These are phyloP conservation scores for Caenorhabditis sulstoni DNA, from an alignment of 2,888 invertebrate species.

Conservation along the genomic window DNA sequence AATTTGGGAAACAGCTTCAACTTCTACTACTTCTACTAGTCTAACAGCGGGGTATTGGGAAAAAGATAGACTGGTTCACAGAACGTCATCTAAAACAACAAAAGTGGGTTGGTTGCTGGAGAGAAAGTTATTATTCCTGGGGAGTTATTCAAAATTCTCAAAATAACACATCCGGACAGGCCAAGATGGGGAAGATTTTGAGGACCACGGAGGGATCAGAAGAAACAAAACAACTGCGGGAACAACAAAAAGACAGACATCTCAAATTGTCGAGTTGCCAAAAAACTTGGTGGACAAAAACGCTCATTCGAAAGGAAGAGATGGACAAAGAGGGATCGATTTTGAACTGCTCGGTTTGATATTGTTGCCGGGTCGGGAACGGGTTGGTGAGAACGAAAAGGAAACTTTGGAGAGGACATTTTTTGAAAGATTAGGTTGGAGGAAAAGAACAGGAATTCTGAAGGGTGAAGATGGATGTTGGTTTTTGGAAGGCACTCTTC, in stretches of 20 bases:
- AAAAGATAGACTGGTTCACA: slow-evolving; percentile 19
- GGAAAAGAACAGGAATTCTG: slow-evolving; percentile 57
- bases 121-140: slow-evolving; percentile 37
- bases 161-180: too few relatives aligned
- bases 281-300: slow-evolving; percentile 13
- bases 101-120: slow-evolving; percentile 6
- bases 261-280: slow-evolving; percentile 35
- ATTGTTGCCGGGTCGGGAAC: slow-evolving; percentile 7
- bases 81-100: slow-evolving; percentile 54
- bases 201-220: slow-evolving; percentile 13
- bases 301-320: too few relatives aligned
- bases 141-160: slow-evolving; percentile 19
- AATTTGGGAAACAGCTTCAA: neutral
- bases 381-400: slow-evolving; percentile 44
- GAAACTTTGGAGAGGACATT: slow-evolving; percentile 38
- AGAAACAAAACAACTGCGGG: slow-evolving; percentile 41
- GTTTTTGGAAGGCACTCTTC: slow-evolving; percentile 33
- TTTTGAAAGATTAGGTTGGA: slow-evolving; percentile 63
- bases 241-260: slow-evolving; percentile 22
- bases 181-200: too few relatives aligned
- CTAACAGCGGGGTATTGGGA: slow-evolving; percentile 25
- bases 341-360: slow-evolving; percentile 46
- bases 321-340: slow-evolving; percentile 20
- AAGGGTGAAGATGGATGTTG: slow-evolving; percentile 42
- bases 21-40: slow-evolving; percentile 25